These are phyloP conservation scores for Heliconius congener DNA, from an alignment of 1,140 invertebrate genomes.

Conservation along the genomic window DNA sequence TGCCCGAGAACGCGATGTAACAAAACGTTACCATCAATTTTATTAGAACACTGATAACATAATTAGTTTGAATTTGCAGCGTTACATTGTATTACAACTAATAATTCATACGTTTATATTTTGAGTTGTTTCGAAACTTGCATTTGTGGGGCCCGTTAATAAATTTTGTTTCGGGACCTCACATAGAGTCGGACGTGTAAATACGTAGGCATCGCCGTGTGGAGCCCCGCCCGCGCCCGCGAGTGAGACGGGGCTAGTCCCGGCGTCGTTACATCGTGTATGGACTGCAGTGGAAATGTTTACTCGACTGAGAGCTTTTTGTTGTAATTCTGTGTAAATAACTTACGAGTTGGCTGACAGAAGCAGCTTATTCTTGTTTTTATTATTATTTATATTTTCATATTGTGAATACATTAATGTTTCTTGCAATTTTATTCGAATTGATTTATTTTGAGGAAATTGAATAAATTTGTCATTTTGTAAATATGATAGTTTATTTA, in stretches of 20 bases:
- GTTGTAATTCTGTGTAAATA: slow-evolving; percentile 30
- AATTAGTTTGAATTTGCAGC: slow-evolving; percentile 63
- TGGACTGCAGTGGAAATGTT: slow-evolving; percentile 29
- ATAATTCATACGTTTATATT: slow-evolving; percentile 59
- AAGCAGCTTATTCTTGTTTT: not conserved
- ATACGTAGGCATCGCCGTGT: slow-evolving; percentile 60
- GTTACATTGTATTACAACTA: slow-evolving; percentile 46
- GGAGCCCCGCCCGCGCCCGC: slow-evolving; percentile 54
- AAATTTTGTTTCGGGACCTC: slow-evolving; percentile 71
- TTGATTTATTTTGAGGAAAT: not conserved
- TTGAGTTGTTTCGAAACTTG: slow-evolving; percentile 63
- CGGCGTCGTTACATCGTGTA: slow-evolving; percentile 27
- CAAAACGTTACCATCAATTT: slow-evolving; percentile 11
- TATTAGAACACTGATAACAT: slow-evolving; percentile 37
- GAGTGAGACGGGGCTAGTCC: slow-evolving; percentile 33
- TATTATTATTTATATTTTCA: not conserved
- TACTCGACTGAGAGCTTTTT: slow-evolving; percentile 31
- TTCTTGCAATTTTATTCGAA: not conserved
- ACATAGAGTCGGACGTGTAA: slow-evolving; percentile 63
- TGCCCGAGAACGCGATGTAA: not conserved
- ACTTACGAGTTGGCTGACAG: slow-evolving; percentile 8
- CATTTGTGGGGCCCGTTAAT: slow-evolving; percentile 70
- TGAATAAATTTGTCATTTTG: not conserved
- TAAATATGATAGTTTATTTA: too few species aligned
- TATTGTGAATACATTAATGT: not conserved